Percentiles rank a stretch among this genome's conserved stretches.
phyloP scores from a whole-genome alignment of 2,888 invertebrate species.

The Gortyna flavago region DNA sequence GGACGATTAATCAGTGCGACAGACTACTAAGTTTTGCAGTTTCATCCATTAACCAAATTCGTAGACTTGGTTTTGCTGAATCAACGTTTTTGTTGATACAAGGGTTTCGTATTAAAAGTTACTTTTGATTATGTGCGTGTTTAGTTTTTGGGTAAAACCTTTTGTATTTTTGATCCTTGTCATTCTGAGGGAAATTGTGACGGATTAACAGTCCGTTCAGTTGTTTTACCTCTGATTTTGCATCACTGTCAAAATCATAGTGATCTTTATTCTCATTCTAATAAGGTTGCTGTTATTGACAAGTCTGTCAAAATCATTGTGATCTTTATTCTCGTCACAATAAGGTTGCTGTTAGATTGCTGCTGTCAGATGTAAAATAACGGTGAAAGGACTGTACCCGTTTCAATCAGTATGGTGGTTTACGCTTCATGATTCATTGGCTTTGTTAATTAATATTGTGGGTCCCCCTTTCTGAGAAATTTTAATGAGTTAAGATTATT shows the following conservation, averaged over 20 bases:
- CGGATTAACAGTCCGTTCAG: neutral
- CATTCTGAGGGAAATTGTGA: neutral
- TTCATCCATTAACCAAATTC: constrained; percentile 57
- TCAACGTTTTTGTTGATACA: constrained; percentile 45
- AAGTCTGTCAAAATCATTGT: neutral
- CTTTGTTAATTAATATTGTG: neutral
- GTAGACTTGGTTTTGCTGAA: constrained; percentile 31
- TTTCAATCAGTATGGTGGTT: neutral
- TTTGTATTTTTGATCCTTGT: constrained; percentile 4
- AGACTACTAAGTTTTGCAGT: constrained; percentile 47
- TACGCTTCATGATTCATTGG: neutral
- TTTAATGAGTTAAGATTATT: neutral
- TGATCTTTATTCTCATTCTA: neutral
- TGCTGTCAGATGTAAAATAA: neutral
- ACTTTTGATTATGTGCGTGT: constrained; percentile 17
- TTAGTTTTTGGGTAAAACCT: neutral
- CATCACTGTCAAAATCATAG: neutral
- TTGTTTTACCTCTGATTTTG: neutral
- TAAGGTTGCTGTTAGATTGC: neutral
- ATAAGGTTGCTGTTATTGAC: neutral
- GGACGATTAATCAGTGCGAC: constrained; percentile 52
- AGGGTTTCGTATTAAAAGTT: constrained; percentile 41
- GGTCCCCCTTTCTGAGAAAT: neutral
- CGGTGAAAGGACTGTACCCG: neutral
- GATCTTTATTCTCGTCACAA: neutral